Evolutionary conservation across 2,113 vertebrate genomes (phyloP).

Genomic region (Myodes glareolus): DNA sequence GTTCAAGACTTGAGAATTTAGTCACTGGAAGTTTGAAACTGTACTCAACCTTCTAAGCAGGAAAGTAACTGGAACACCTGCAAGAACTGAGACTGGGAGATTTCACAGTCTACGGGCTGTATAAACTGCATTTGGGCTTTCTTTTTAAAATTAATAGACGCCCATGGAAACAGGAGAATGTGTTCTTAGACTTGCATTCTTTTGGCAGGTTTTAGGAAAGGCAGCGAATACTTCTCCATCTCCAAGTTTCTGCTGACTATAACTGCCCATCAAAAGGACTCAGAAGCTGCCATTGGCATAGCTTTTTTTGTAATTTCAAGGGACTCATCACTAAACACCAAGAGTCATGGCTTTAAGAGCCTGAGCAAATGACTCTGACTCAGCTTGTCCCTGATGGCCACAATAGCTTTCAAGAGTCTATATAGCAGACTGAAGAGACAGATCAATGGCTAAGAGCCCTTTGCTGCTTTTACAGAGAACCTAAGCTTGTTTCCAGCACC

Average conservation of each 20-base stretch:
- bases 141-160: constrained; percentile 17
- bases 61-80: not conserved
- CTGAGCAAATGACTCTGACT: not conserved
- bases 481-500: too few species aligned
- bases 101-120: not conserved
- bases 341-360: not conserved
- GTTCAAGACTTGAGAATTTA: not conserved
- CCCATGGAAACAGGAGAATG: not conserved
- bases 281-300: not conserved
- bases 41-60: constrained; percentile 32
- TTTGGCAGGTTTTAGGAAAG: constrained; percentile 17
- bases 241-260: constrained; percentile 6
- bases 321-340: not conserved
- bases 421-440: too few species aligned
- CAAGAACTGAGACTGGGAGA: not conserved
- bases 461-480: not conserved
- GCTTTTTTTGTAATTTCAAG: constrained; percentile 27
- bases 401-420: not conserved
- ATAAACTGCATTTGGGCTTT: not conserved
- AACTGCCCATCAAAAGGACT: not conserved
- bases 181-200: constrained; percentile 36
- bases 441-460: not conserved
- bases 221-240: not conserved
- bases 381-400: not conserved
- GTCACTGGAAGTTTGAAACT: constrained; percentile 50